Percentiles rank a stretch among this genome's conserved stretches.
Evolutionary conservation across 2,797 vertebrate species (phyloP).

Genomic region (Tympanoctomys barrerae): DNA sequence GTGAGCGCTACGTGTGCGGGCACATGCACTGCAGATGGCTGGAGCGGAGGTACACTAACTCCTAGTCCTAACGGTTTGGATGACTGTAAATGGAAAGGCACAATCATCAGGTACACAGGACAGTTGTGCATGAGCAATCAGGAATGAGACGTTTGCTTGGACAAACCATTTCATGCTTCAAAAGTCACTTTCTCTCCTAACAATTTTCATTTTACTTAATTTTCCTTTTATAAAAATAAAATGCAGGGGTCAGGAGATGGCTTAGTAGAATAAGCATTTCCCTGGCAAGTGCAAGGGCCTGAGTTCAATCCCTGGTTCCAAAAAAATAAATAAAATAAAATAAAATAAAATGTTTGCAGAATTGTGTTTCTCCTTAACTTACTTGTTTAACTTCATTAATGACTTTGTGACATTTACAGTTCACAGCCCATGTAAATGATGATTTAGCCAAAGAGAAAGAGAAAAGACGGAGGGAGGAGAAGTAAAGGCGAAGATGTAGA

Average conservation of each 20-base stretch:
- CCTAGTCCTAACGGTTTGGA: neutral
- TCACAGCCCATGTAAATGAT: neutral
- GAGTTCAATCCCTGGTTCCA: too few species aligned
- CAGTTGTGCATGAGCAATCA: neutral
- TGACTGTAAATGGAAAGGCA: neutral
- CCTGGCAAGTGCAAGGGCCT: too few species aligned
- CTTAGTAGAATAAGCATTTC: too few species aligned
- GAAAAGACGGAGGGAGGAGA: neutral
- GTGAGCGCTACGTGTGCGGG: neutral
- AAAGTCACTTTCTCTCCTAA: neutral
- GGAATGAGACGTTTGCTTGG: neutral
- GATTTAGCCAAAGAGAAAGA: neutral
- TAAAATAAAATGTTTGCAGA: constrained; percentile 1
- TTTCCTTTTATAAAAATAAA: neutral
- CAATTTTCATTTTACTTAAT: neutral
- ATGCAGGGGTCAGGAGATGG: too few species aligned
- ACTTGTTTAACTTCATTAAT: neutral
- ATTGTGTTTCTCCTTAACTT: neutral
- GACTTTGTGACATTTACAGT: neutral
- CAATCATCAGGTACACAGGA: neutral
- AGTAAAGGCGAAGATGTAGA: neutral
- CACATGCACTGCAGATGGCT: neutral
- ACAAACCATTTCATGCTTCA: neutral
- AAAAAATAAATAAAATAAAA: too few species aligned
- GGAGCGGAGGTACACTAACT: neutral